Conservation (phyloP, 2,113 vertebrate genomes). For the Bufo gargarizans region DNA sequence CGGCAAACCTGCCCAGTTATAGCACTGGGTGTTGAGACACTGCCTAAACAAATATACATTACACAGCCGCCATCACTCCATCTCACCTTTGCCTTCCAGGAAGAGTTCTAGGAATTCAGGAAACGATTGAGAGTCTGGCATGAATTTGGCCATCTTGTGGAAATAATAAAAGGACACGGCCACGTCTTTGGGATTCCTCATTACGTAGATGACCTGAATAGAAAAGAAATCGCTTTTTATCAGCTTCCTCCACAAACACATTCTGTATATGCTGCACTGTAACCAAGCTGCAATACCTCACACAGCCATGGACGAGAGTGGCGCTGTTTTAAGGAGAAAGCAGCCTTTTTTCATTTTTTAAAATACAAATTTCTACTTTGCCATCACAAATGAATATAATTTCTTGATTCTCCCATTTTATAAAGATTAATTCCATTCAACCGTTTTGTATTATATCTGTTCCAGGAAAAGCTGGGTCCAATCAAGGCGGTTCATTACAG, state of each 20-base stretch:
- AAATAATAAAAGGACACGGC: conserved; percentile 84
- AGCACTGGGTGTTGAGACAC: too few relatives aligned
- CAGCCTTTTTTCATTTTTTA: too few relatives aligned
- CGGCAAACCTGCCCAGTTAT: not conserved
- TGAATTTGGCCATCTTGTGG: conserved; percentile 81
- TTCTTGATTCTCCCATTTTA: too few relatives aligned
- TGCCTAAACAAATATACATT: too few relatives aligned
- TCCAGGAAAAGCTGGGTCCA: too few relatives aligned
- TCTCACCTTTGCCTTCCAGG: conserved; percentile 76
- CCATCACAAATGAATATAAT: too few relatives aligned
- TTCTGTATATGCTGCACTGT: not conserved
- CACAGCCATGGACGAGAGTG: not conserved
- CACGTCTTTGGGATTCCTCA: conserved; percentile 86
- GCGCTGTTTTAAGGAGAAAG: not conserved
- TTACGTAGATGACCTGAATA: conserved; percentile 81
- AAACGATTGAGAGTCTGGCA: conserved; percentile 75
- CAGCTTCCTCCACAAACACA: not conserved
- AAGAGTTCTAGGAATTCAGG: conserved; percentile 74
- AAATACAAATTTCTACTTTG: too few relatives aligned
- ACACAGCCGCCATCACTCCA: too few relatives aligned
- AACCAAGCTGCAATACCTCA: not conserved
- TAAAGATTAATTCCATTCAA: too few relatives aligned
- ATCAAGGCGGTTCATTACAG: too few relatives aligned
- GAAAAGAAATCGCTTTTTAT: not conserved
- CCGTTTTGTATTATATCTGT: too few relatives aligned